These are phyloP conservation scores for Varanus salvator DNA, from an alignment of 2,113 vertebrate genomes.

Conservation along the genomic window DNA sequence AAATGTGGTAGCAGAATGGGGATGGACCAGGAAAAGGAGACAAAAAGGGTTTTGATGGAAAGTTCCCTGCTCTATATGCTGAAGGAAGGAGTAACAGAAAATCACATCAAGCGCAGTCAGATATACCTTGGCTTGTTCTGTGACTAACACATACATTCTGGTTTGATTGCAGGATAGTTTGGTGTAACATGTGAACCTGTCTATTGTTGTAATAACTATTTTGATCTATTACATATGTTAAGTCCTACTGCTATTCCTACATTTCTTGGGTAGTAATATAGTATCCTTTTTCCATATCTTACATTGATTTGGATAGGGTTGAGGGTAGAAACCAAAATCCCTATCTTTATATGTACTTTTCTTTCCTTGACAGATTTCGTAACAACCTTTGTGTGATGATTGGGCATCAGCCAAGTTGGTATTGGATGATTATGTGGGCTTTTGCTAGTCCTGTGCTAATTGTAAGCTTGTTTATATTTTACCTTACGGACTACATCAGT, in stretches of 20 bases:
- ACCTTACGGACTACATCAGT: conserved; percentile 86
- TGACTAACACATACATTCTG: no score
- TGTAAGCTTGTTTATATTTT: conserved; percentile 86
- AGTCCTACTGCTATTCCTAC: neutral
- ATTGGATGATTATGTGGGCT: conserved; percentile 89
- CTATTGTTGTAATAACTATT: neutral
- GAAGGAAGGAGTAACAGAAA: no score
- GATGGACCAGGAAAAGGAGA: no score
- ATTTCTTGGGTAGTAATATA: neutral
- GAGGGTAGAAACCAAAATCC: neutral
- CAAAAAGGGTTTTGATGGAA: no score
- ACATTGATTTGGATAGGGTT: neutral
- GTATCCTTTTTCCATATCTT: neutral
- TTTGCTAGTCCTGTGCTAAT: conserved; percentile 86
- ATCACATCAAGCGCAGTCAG: no score
- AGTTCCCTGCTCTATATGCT: no score
- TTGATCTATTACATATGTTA: no score
- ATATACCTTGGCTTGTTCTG: no score
- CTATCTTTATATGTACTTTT: neutral
- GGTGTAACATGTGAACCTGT: no score
- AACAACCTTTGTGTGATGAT: conserved; percentile 89
- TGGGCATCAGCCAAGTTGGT: conserved; percentile 84
- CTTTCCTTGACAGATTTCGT: conserved; percentile 83
- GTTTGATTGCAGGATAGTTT: no score
- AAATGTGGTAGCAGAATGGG: no score